Percentiles rank a stretch among this genome's conserved stretches.
Conservation (phyloP, 1,140 invertebrate species). For the Hyposmocoma kahamanoa region DNA sequence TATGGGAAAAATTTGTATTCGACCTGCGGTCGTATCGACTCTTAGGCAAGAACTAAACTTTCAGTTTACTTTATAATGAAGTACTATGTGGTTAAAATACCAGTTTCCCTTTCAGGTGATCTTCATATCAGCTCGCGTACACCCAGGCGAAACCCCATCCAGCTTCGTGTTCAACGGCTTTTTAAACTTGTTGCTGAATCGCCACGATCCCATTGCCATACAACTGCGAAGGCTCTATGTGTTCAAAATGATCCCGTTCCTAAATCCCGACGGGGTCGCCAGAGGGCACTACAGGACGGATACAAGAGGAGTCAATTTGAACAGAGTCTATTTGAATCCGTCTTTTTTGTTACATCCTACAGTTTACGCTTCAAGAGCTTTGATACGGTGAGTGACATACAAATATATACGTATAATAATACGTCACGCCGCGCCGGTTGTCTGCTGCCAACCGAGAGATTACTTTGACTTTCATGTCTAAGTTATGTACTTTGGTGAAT, state of each 20-base stretch:
- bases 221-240: constrained; percentile 85
- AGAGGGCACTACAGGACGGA: constrained; percentile 93
- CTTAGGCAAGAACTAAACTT: too few relatives aligned
- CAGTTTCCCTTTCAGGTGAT: constrained; percentile 78
- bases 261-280: constrained; percentile 95
- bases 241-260: constrained; percentile 94
- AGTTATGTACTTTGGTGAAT: too few relatives aligned
- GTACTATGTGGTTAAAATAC: too few relatives aligned
- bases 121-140: constrained; percentile 92
- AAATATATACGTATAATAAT: too few relatives aligned
- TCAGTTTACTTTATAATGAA: too few relatives aligned
- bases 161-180: constrained; percentile 96
- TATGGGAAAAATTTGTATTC: too few relatives aligned
- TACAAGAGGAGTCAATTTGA: constrained; percentile 89
- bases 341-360: constrained; percentile 51
- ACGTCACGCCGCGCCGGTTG: too few relatives aligned
- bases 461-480: too few relatives aligned
- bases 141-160: constrained; percentile 95
- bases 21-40: too few relatives aligned
- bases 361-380: constrained; percentile 53
- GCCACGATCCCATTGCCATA: constrained; percentile 83
- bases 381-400: constrained; percentile 61
- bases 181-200: constrained; percentile 84
- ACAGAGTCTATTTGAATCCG: constrained; percentile 61
- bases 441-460: too few relatives aligned